Evolutionary conservation across 2,888 invertebrate genomes (phyloP).

Genomic region (Tenthredo livida): DNA sequence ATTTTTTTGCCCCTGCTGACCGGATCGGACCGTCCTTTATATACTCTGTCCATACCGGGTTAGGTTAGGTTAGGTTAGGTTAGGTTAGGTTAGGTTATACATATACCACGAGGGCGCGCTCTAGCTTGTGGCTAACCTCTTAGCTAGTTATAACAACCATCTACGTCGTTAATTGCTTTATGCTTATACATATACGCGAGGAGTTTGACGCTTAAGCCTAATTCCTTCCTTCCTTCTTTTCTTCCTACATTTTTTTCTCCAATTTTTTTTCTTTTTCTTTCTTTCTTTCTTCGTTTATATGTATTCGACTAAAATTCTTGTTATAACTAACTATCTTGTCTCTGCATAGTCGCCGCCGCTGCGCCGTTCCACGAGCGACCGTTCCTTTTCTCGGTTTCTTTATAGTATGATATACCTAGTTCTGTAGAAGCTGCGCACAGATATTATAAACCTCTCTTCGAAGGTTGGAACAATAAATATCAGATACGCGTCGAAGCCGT

Average conservation of each 20-base stretch:
- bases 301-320: not conserved
- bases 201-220: conserved; percentile 60
- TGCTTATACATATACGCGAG: conserved; percentile 61
- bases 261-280: no score
- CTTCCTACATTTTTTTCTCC: not conserved
- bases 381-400: not conserved
- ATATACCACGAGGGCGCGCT: not conserved
- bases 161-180: conserved; percentile 71
- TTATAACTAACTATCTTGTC: not conserved
- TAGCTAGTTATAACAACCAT: conserved; percentile 65
- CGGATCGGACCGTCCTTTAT: not conserved
- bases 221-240: conserved; percentile 30
- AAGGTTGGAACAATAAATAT: conserved; percentile 23
- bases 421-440: no score
- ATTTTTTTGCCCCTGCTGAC: conserved; percentile 57
- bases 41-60: not conserved
- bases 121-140: not conserved
- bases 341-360: not conserved
- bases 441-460: not conserved
- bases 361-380: no score
- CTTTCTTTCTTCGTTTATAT: no score
- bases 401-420: no score
- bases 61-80: no score
- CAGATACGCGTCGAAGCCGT: conserved; percentile 24
- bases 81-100: no score